Conservation (phyloP, 2,888 invertebrate species). For the Sarcophaga subvicina region DNA sequence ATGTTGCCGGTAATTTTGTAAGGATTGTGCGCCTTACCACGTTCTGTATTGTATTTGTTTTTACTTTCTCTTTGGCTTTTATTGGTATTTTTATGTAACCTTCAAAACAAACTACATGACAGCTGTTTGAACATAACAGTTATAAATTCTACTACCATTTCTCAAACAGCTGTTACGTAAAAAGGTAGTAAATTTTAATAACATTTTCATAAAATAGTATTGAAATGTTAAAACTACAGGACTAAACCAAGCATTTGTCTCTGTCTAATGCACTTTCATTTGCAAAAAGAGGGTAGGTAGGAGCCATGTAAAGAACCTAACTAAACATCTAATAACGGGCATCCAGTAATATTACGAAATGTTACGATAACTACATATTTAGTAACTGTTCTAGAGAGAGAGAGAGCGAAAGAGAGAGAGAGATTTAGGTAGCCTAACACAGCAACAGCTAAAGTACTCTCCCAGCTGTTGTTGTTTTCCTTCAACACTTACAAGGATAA, state of each 20-base stretch:
- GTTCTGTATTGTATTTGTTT: background rate
- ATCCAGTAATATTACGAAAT: constrained; percentile 36
- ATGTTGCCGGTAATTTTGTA: constrained; percentile 56
- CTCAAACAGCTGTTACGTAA: background rate
- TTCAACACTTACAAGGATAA: background rate
- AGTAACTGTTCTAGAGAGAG: no score
- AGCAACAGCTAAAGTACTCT: constrained; percentile 45
- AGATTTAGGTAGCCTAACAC: constrained; percentile 28
- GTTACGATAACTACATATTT: constrained; percentile 19
- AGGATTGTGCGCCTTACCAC: constrained; percentile 44
- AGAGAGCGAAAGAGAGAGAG: no score
- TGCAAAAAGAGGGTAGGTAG: constrained; percentile 7
- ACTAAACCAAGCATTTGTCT: constrained; percentile 17
- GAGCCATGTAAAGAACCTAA: background rate
- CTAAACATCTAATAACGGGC: constrained; percentile 28
- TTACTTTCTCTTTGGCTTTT: constrained; percentile 13
- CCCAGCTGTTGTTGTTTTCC: constrained; percentile 42
- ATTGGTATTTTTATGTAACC: constrained; percentile 65
- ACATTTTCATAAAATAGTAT: constrained; percentile 46
- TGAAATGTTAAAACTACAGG: constrained; percentile 11
- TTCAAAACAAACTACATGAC: constrained; percentile 56
- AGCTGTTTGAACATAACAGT: constrained; percentile 64
- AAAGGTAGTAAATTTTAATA: constrained; percentile 28
- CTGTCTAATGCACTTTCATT: constrained; percentile 30
- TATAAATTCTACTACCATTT: constrained; percentile 15